Evolutionary conservation across 2,797 vertebrate genomes (phyloP).

Genomic region (Bradypodion pumilum): DNA sequence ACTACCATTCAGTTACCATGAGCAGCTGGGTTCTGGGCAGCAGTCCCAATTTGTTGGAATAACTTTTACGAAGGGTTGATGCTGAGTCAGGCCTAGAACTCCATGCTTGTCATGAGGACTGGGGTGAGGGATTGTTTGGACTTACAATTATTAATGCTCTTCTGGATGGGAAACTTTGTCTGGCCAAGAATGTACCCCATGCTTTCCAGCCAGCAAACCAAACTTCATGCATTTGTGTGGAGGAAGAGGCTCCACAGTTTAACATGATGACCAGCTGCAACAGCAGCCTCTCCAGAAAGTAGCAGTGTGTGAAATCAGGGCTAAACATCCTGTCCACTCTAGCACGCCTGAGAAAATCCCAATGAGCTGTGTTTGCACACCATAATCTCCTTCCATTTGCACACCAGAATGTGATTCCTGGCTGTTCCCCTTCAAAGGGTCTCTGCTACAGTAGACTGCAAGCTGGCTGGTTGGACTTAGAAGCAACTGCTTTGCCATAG

Average conservation of each 20-base stretch:
- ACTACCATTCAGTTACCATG: background rate
- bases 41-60: background rate
- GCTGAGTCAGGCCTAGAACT: conserved; percentile 21
- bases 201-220: background rate
- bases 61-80: conserved; percentile 1
- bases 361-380: conserved; percentile 4
- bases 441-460: background rate
- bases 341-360: conserved; percentile 1
- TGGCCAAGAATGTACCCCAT: background rate
- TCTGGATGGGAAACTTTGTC: conserved; percentile 14
- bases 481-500: conserved; percentile 6
- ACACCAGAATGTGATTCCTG: conserved; percentile 17
- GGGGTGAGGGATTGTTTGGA: conserved; percentile 15
- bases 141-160: conserved; percentile 15
- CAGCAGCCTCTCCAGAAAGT: background rate
- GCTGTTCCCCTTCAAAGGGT: conserved; percentile 1
- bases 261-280: background rate
- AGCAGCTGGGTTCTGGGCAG: conserved; percentile 13
- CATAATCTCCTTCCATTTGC: conserved; percentile 10
- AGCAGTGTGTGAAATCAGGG: conserved; percentile 3
- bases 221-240: background rate
- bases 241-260: background rate
- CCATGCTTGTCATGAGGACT: background rate
- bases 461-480: background rate
- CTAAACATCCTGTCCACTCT: background rate